Conservation (phyloP, 2,113 vertebrate species). For the Lampris megalopsis region DNA sequence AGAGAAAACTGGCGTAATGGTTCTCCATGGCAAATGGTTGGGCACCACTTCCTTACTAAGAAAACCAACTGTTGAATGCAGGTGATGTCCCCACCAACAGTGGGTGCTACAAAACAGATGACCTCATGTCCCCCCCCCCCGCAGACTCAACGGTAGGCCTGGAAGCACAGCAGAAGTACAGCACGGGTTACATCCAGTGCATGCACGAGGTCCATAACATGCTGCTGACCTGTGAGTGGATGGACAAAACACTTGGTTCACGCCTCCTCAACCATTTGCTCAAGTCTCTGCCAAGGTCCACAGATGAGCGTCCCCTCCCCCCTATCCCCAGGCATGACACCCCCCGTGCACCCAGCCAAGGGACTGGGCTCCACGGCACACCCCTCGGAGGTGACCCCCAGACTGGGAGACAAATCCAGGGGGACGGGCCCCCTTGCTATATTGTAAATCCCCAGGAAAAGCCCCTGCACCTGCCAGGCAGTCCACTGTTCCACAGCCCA, state of each 20-base stretch:
- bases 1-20: no score
- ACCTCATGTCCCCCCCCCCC: constrained; percentile 1
- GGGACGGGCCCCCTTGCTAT: constrained; percentile 41
- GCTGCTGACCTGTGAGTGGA: constrained; percentile 91
- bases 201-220: constrained; percentile 93
- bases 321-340: constrained; percentile 28
- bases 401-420: constrained; percentile 35
- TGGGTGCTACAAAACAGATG: constrained; percentile 7
- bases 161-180: constrained; percentile 89
- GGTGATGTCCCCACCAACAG: constrained; percentile 28
- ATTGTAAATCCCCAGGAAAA: constrained; percentile 53
- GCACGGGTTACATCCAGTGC: constrained; percentile 92
- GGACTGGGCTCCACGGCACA: constrained; percentile 26
- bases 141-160: constrained; percentile 81
- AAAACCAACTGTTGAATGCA: background rate
- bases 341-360: constrained; percentile 15
- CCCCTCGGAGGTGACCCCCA: constrained; percentile 53
- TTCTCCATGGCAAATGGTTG: no score
- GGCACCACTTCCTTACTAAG: no score
- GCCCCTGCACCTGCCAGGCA: constrained; percentile 61
- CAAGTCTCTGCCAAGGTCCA: constrained; percentile 85
- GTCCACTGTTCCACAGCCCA: constrained; percentile 73
- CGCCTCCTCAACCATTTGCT: constrained; percentile 89
- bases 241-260: constrained; percentile 90
- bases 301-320: constrained; percentile 55